Evolutionary conservation across 2,888 invertebrate genomes (phyloP).

Genomic region (Artemia sp.): DNA sequence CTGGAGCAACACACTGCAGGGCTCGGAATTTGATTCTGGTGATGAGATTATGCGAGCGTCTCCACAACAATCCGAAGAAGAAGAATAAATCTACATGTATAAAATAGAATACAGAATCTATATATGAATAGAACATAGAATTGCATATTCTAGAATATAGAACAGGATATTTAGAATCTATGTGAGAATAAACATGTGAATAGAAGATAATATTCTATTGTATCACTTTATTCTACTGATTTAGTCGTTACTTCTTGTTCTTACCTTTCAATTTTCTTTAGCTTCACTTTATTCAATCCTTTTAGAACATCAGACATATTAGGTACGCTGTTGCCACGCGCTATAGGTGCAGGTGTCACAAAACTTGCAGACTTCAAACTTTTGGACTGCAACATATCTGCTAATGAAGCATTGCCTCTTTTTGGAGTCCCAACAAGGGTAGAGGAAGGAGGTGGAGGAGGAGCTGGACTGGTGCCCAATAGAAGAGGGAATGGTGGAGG

Average conservation of each 20-base stretch:
- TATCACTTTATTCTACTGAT: too few species aligned
- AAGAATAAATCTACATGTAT: too few species aligned
- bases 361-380: constrained; percentile 18
- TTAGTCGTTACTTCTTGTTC: neutral
- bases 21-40: too few species aligned
- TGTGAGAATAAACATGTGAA: too few species aligned
- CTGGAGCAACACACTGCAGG: too few species aligned
- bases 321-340: constrained; percentile 20
- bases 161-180: too few species aligned
- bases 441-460: constrained; percentile 14
- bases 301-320: constrained; percentile 22
- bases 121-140: too few species aligned
- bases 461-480: constrained; percentile 1
- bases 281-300: constrained; percentile 22
- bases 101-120: too few species aligned
- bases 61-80: too few species aligned
- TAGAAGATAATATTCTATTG: too few species aligned
- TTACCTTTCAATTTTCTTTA: constrained; percentile 23
- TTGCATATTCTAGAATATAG: too few species aligned
- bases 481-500: constrained; percentile 14
- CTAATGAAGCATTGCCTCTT: constrained; percentile 18
- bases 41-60: too few species aligned
- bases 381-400: constrained; percentile 20
- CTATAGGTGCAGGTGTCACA: neutral
- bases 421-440: neutral